Percentiles rank a stretch among this genome's conserved stretches.
Evolutionary conservation across 1,140 invertebrate genomes (phyloP).

Genomic region (Aplysia californica): DNA sequence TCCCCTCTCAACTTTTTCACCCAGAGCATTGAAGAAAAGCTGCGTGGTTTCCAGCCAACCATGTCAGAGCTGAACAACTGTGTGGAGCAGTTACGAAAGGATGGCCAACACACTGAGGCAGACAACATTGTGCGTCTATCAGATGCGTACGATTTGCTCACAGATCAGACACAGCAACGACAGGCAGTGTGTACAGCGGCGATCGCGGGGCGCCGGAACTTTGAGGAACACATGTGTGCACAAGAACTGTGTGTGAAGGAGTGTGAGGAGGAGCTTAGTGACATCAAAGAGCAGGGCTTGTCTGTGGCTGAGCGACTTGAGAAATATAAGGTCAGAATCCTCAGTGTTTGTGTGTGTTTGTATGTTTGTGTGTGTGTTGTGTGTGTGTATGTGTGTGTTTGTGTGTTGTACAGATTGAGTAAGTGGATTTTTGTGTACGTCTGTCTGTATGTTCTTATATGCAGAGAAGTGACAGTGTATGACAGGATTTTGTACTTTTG

Average conservation of each 20-base stretch:
- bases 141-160: slow-evolving; percentile 82
- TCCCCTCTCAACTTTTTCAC: no score
- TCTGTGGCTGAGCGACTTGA: slow-evolving; percentile 89
- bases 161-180: slow-evolving; percentile 69
- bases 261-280: slow-evolving; percentile 82
- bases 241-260: slow-evolving; percentile 77
- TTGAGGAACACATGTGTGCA: slow-evolving; percentile 88
- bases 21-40: slow-evolving; percentile 46
- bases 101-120: slow-evolving; percentile 57
- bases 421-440: no score
- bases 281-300: slow-evolving; percentile 82
- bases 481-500: no score
- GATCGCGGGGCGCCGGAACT: slow-evolving; percentile 85
- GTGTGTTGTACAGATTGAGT: no score
- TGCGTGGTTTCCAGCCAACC: slow-evolving; percentile 45
- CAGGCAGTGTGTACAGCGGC: slow-evolving; percentile 72
- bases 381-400: no score
- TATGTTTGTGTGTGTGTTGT: no score
- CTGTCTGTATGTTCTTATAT: no score
- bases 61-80: slow-evolving; percentile 48
- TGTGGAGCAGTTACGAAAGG: slow-evolving; percentile 42
- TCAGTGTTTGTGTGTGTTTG: no score
- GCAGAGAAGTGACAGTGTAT: no score
- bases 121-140: slow-evolving; percentile 76
- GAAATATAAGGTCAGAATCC: slow-evolving; percentile 75